Conservation (phyloP, 2,797 vertebrate species). For the Lacerta bilineata region DNA sequence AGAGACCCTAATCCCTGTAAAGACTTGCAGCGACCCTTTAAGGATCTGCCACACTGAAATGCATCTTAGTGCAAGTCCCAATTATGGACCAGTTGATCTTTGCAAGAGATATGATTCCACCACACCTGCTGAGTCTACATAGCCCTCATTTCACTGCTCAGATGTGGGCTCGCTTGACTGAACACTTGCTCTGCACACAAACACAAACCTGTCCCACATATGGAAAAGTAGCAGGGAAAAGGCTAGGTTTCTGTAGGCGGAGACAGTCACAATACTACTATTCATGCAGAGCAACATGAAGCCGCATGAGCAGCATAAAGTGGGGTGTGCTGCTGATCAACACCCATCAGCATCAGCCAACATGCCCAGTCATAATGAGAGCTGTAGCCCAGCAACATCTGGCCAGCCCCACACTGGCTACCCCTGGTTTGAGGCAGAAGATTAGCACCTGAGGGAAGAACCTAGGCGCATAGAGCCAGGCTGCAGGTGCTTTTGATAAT, state of each 20-base stretch:
- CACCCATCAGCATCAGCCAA: too few relatives aligned
- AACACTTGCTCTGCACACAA: neutral
- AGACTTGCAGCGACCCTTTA: neutral
- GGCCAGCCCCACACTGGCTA: too few relatives aligned
- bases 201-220: neutral
- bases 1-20: too few relatives aligned
- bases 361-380: too few relatives aligned
- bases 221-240: neutral
- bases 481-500: neutral
- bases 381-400: too few relatives aligned
- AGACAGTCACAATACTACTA: neutral
- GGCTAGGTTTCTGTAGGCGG: neutral
- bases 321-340: too few relatives aligned
- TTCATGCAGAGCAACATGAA: neutral
- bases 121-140: neutral
- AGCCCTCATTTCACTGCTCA: neutral
- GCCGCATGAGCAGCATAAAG: neutral
- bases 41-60: neutral
- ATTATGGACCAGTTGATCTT: neutral
- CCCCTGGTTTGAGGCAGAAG: neutral
- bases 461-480: neutral
- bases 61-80: neutral
- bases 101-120: too few relatives aligned
- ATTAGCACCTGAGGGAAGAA: neutral
- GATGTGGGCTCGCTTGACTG: neutral